Base-by-base conservation (phyloP, 2,888 invertebrate genomes). In the Terebella lapidaria region DNA sequence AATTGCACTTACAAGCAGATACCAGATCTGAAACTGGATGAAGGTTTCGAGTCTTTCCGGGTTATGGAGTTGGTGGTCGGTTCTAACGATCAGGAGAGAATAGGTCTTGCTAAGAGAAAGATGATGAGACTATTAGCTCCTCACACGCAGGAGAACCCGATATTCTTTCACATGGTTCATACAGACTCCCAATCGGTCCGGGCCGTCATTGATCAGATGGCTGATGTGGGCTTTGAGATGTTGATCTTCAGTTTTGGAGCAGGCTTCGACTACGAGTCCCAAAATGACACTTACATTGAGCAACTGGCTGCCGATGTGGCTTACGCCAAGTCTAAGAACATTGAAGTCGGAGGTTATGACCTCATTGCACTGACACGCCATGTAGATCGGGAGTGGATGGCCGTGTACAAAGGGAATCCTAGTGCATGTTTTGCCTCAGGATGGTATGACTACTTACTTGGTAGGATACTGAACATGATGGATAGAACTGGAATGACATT, bases 181-280 rank as follows among this genome's bases (percentile, higher is more conserved):
- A 54, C 62, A 0, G 28, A 22, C 5, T 49, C 62, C 10, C 22
- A 15, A 22, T 55, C 58, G 10, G 45, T 68, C 24, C 22, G 56
- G 18, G 15, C 2, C 2, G 54, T 59, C 46, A 30, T 68, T 4
- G 67, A 68, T 52, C 67, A 68, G 54, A 60, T 68, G 62, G 60
- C 61, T n/a, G 68, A 68, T 15, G 68, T 68, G 15, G 68, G 68
- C 1, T 68, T 68, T 55, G 68, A 67, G 56, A 67, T 67, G 67
- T 42, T 67, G 54, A 63, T 67, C 49, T 67, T 57, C 52, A 67
- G 66, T 42, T 68, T 68, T 60, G 67, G 68, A 1, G 65, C 67
- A 18, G 62, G 65, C 10, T 67, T 68, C 54, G 28, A 67, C 27
- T 27, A 65, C 2, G 68, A 68, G 51, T 67, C 68, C 0, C 54